Evolutionary conservation across 2,113 vertebrate species (phyloP).

Genomic region (Tretioscincus oriximinensis): DNA sequence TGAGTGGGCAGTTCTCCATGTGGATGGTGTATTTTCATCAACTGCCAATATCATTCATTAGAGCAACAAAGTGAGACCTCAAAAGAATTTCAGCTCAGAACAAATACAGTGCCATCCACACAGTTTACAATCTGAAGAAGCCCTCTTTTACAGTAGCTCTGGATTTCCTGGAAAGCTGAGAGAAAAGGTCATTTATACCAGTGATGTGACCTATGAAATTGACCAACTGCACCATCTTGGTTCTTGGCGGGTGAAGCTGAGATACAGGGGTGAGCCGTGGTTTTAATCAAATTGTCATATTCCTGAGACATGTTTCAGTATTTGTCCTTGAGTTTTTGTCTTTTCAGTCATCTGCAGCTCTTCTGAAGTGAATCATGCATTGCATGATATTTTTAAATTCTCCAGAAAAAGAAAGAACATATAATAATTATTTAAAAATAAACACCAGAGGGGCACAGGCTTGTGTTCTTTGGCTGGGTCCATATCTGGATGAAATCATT

Average conservation of each 20-base stretch:
- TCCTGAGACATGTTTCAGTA: slow-evolving; percentile 30
- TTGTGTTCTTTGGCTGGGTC: slow-evolving; percentile 77
- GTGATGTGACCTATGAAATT: background rate
- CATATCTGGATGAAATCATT: slow-evolving; percentile 73
- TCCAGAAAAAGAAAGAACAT: slow-evolving; percentile 74
- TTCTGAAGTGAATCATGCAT: slow-evolving; percentile 64
- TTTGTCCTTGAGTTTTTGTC: slow-evolving; percentile 53
- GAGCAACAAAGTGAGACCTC: background rate
- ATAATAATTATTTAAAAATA: slow-evolving; percentile 80
- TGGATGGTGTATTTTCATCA: no score
- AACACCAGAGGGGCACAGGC: slow-evolving; percentile 76
- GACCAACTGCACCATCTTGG: background rate
- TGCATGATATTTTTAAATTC: slow-evolving; percentile 73
- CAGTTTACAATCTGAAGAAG: slow-evolving; percentile 49
- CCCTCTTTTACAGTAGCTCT: slow-evolving; percentile 12
- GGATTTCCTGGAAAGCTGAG: slow-evolving; percentile 13
- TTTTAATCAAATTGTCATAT: background rate
- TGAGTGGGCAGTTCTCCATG: no score
- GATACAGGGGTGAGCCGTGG: background rate
- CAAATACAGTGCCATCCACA: background rate
- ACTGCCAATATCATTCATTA: no score
- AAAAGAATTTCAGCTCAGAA: background rate
- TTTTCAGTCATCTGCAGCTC: slow-evolving; percentile 43
- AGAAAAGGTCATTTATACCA: slow-evolving; percentile 15
- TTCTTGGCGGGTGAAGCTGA: background rate